These are phyloP conservation scores for Aythya baeri DNA, from an alignment of 2,113 vertebrate species.

Conservation along the genomic window DNA sequence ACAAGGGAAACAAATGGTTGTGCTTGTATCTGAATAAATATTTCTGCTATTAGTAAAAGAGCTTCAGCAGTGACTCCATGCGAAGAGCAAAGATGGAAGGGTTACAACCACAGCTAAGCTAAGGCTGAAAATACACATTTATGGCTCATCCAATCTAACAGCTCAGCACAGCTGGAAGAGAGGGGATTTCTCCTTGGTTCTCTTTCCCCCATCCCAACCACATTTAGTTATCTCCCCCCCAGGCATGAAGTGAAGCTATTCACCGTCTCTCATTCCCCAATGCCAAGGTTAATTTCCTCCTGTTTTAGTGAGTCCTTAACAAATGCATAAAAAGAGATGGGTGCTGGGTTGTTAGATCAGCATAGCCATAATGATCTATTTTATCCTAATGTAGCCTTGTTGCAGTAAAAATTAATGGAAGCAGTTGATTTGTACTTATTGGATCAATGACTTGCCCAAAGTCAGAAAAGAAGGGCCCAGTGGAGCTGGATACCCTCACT, in stretches of 20 bases:
- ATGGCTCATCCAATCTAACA: neutral
- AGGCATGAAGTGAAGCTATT: neutral
- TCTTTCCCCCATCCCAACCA: neutral
- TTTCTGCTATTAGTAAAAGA: neutral
- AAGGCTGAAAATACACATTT: neutral
- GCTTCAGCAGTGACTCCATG: neutral
- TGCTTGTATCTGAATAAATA: conserved; percentile 15
- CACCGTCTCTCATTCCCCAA: neutral
- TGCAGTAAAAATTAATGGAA: conserved; percentile 8
- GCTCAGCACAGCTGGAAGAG: neutral
- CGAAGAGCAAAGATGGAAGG: neutral
- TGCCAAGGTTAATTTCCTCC: neutral
- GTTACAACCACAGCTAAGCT: neutral
- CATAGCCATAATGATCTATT: neutral
- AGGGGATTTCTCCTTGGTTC: rapidly evolving
- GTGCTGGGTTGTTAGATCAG: neutral
- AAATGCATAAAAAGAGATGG: neutral
- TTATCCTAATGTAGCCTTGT: neutral
- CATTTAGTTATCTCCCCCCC: neutral
- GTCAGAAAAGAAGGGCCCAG: neutral
- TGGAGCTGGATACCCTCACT: neutral
- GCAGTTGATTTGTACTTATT: neutral
- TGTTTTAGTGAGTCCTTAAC: neutral
- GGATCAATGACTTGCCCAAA: neutral
- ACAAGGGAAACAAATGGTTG: conserved; percentile 26